Percentiles rank a stretch among this genome's conserved stretches.
phyloP scores from a whole-genome alignment of 35 echinoderm and acorn worm species.

The Stichopus chloronotus region DNA sequence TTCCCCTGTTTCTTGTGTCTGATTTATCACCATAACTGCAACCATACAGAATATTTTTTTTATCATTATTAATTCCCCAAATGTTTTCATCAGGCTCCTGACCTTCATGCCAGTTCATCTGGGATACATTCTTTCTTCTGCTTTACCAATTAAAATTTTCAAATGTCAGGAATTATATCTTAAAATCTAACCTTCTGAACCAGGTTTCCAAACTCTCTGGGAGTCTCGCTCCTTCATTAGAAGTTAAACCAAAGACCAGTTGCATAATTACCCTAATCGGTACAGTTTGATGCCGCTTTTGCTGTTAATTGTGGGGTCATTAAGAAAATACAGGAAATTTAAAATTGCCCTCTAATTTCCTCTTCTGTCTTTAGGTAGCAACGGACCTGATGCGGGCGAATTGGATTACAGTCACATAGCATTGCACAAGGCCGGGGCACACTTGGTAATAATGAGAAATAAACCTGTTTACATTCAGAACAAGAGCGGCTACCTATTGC shows the following conservation, averaged over 20 bases:
- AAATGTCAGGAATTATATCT: slow-evolving; percentile 23
- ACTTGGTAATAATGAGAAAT: slow-evolving; percentile 39
- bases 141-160: slow-evolving; percentile 28
- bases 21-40: neutral
- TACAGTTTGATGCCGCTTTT: slow-evolving; percentile 26
- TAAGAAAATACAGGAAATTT: slow-evolving; percentile 63
- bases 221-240: neutral
- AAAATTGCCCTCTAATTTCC: slow-evolving; percentile 55
- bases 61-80: slow-evolving; percentile 11
- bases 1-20: neutral
- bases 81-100: slow-evolving; percentile 13
- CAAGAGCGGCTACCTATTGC: neutral
- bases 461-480: slow-evolving; percentile 50
- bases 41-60: neutral
- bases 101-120: slow-evolving; percentile 33
- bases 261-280: slow-evolving; percentile 41
- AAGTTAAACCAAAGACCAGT: slow-evolving; percentile 52
- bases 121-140: slow-evolving; percentile 28
- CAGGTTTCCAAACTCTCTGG: neutral
- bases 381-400: neutral
- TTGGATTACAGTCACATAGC: slow-evolving; percentile 28
- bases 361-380: slow-evolving; percentile 31
- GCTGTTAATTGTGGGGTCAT: slow-evolving; percentile 62
- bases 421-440: slow-evolving; percentile 35
- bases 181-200: slow-evolving; percentile 45